Percentiles rank a stretch among this genome's conserved stretches.
phyloP scores from a whole-genome alignment of 2,888 invertebrate species.

The Geotrupes spiniger region DNA sequence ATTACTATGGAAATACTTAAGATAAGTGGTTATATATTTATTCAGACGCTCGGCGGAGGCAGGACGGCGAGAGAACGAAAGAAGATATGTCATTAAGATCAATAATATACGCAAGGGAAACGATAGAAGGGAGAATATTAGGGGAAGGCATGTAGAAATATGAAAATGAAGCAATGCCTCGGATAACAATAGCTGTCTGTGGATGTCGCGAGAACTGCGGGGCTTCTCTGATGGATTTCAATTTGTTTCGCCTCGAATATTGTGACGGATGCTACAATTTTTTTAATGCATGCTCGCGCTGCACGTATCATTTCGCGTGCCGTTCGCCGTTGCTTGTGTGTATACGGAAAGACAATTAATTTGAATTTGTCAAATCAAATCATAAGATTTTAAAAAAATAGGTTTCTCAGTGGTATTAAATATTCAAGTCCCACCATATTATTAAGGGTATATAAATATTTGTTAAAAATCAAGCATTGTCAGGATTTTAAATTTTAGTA shows the following conservation, averaged over 20 bases:
- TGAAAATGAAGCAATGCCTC: constrained; percentile 46
- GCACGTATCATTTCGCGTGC: too few species aligned
- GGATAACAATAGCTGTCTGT: constrained; percentile 46
- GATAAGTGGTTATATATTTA: constrained; percentile 39
- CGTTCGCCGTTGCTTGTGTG: too few species aligned
- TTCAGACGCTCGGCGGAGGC: constrained; percentile 33
- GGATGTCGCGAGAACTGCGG: constrained; percentile 44
- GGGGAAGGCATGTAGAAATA: constrained; percentile 37
- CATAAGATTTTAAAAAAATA: too few species aligned
- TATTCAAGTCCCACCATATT: too few species aligned
- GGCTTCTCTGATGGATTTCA: constrained; percentile 49
- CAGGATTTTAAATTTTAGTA: too few species aligned
- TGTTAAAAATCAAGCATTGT: too few species aligned
- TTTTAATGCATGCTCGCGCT: too few species aligned
- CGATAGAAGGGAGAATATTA: constrained; percentile 26
- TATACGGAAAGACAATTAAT: too few species aligned
- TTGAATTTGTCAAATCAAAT: too few species aligned
- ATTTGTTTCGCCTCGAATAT: constrained; percentile 42
- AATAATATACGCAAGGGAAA: constrained; percentile 47
- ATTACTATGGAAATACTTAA: constrained; percentile 23
- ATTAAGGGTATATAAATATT: too few species aligned
- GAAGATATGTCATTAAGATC: constrained; percentile 49
- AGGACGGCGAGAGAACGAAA: constrained; percentile 32
- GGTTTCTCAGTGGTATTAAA: too few species aligned
- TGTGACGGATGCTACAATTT: neutral